phyloP scores from a whole-genome alignment of 2,888 invertebrate species.

The Mantis religiosa region DNA sequence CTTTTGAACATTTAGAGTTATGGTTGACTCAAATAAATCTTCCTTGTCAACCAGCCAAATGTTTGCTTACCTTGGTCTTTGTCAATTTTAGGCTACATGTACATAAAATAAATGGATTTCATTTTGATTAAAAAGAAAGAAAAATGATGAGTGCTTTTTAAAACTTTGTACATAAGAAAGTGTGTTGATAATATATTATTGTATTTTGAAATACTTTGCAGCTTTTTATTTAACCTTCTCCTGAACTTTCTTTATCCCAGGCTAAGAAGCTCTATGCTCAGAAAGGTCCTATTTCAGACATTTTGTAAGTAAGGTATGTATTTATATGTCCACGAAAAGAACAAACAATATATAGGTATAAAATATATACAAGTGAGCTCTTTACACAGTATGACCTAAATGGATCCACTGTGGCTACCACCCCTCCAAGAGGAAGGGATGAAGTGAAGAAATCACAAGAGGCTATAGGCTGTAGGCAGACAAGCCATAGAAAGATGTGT shows the following conservation, averaged over 20 bases:
- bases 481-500: too few relatives aligned
- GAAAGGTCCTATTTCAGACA: too few relatives aligned
- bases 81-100: conserved; percentile 19
- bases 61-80: conserved; percentile 8
- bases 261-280: too few relatives aligned
- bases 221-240: neutral
- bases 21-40: neutral
- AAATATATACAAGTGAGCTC: too few relatives aligned
- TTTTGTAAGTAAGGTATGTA: too few relatives aligned
- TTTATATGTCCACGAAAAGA: too few relatives aligned
- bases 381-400: too few relatives aligned
- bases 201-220: conserved; percentile 15
- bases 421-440: too few relatives aligned
- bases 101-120: conserved; percentile 16
- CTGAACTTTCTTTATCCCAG: neutral
- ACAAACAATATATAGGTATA: too few relatives aligned
- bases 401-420: too few relatives aligned
- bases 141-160: conserved; percentile 18
- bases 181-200: conserved; percentile 29
- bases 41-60: conserved; percentile 20
- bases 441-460: too few relatives aligned
- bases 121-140: neutral
- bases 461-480: too few relatives aligned
- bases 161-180: conserved; percentile 30
- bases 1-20: conserved; percentile 3